A percentile compares a stretch with the other conserved stretches of the same genome.
Conservation (phyloP, 2,797 vertebrate species). For the Amniataba percoides region DNA sequence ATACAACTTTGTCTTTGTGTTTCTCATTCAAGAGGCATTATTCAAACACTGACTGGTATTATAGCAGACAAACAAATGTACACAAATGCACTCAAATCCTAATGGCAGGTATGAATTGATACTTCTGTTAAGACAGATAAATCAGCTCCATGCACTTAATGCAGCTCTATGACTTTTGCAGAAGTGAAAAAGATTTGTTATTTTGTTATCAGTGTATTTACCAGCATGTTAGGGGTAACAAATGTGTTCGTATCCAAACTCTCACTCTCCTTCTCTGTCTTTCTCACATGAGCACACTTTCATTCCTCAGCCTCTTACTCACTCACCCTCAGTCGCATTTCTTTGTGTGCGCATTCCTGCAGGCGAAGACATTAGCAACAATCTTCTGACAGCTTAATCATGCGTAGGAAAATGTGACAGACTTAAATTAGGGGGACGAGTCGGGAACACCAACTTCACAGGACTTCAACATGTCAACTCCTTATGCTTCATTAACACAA, state of each 20-base stretch:
- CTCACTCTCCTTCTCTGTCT: neutral
- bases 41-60: constrained; percentile 7
- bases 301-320: constrained; percentile 9
- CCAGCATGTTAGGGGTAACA: neutral
- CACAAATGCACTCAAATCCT: neutral
- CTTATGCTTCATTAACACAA: constrained; percentile 59
- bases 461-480: constrained; percentile 53
- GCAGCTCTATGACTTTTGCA: neutral
- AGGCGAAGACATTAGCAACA: constrained; percentile 51
- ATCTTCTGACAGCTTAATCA: constrained; percentile 65
- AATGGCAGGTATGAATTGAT: constrained; percentile 30
- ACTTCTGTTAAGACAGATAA: constrained; percentile 27
- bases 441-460: constrained; percentile 51
- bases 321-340: constrained; percentile 7
- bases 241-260: neutral
- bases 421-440: constrained; percentile 66
- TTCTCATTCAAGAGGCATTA: constrained; percentile 42
- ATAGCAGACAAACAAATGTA: neutral
- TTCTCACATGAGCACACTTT: constrained; percentile 19
- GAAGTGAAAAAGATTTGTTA: neutral
- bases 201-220: constrained; percentile 24
- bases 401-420: constrained; percentile 63
- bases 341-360: constrained; percentile 33
- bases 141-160: constrained; percentile 8
- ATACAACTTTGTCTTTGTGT: constrained; percentile 30